Conservation (phyloP, 23 tunicate genomes). For the Trididemnum nubilum region DNA sequence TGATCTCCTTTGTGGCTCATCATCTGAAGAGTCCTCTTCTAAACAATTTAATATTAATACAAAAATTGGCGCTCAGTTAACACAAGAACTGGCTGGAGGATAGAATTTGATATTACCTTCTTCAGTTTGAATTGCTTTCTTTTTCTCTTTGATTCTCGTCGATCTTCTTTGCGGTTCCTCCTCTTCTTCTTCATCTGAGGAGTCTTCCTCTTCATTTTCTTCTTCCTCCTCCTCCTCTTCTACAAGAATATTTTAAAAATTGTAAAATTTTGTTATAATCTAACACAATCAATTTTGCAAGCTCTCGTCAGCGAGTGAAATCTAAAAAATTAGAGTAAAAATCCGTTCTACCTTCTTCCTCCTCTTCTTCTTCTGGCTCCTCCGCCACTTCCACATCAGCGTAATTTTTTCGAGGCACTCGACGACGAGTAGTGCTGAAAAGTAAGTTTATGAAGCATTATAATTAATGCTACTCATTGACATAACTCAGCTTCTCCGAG, state of each 20-base stretch:
- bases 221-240: constrained; percentile 36
- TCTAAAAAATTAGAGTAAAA: too few relatives aligned
- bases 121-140: not conserved
- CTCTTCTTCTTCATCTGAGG: constrained; percentile 31
- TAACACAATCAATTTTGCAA: not conserved
- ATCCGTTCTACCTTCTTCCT: too few relatives aligned
- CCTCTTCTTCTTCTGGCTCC: constrained; percentile 5
- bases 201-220: constrained; percentile 37
- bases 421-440: constrained; percentile 23
- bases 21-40: constrained; percentile 26
- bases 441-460: too few relatives aligned
- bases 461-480: not conserved
- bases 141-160: constrained; percentile 26
- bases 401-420: constrained; percentile 43
- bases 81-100: too few relatives aligned
- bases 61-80: too few relatives aligned
- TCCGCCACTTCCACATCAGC: constrained; percentile 45
- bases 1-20: constrained; percentile 31
- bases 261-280: not conserved
- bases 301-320: too few relatives aligned
- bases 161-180: constrained; percentile 36
- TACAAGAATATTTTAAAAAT: too few relatives aligned
- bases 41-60: too few relatives aligned
- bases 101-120: too few relatives aligned
- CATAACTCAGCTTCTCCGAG: too few relatives aligned